phyloP scores from a whole-genome alignment of 2,797 vertebrate genomes.

The Syngnathus rostellatus region DNA sequence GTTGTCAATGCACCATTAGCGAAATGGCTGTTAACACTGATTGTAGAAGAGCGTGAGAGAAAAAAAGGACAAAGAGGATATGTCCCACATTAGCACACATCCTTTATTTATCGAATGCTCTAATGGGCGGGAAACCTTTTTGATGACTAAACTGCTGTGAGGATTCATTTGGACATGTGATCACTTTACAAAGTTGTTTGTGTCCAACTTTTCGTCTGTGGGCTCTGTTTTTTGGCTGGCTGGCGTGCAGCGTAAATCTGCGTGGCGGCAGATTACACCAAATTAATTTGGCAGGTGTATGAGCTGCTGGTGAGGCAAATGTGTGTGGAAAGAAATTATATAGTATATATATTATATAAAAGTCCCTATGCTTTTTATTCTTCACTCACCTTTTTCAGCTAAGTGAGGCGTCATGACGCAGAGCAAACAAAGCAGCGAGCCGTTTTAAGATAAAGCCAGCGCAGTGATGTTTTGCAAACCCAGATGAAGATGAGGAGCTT shows the following conservation, averaged over 20 bases:
- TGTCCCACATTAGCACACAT: not conserved
- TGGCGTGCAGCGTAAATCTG: too few relatives aligned
- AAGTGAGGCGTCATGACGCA: not conserved
- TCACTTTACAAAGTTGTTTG: too few relatives aligned
- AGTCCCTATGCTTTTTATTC: not conserved
- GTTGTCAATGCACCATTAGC: constrained; percentile 31
- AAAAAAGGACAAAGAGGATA: constrained; percentile 7
- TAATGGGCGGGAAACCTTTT: not conserved
- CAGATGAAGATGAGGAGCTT: not conserved
- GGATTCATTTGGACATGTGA: not conserved
- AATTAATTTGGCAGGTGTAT: too few relatives aligned
- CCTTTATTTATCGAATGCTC: not conserved
- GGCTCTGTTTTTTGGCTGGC: too few relatives aligned
- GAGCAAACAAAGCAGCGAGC: not conserved
- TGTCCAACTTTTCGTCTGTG: too few relatives aligned
- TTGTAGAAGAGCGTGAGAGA: constrained; percentile 11
- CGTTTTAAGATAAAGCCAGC: not conserved
- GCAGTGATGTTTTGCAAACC: not conserved
- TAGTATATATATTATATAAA: too few relatives aligned
- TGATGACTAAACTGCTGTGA: not conserved
- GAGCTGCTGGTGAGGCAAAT: too few relatives aligned
- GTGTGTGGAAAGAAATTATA: too few relatives aligned
- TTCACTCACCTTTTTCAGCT: not conserved
- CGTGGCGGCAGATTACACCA: too few relatives aligned
- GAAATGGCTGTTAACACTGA: constrained; percentile 27